Base-by-base conservation (phyloP, 37 sponge, comb jelly and placozoan species). In the Ephydatia muelleri region DNA sequence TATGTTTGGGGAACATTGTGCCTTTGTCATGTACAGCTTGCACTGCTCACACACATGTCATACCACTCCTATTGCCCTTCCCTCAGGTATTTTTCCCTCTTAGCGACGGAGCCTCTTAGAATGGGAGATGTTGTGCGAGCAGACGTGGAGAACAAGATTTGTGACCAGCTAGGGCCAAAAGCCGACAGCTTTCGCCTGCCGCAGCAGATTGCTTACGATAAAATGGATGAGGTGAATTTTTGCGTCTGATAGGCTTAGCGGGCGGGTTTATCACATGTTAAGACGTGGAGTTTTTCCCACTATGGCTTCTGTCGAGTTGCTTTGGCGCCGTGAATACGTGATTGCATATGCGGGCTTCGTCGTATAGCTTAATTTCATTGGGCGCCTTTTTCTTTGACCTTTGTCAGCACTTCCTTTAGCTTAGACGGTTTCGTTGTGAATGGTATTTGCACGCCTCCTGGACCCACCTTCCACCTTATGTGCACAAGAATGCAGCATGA, bases 71-170 rank as follows among this genome's bases (percentile, higher is more conserved):
- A 27, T 25, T 71, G 13, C 27, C 72, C n/a, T 25, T 27, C 12
- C 26, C 39, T 22, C n/a, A 88, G 93, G 83, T 92, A 82, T 72
- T 78, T 92, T 57, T 92, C 93, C 27, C 80, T 92, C 30, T 90
- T 85, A 81, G 93, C 93, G 12, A 77, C 82, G 36, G 76, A 88
- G 21, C 80, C 86, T 16, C 64, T 92, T 49, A 74, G 80, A 5
- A 36, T 92, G 57, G 82, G 68, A 26, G 90, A 92, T 39, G 65
- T n/a, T 38, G 83, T 77, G 47, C 71, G 93, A 27, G 34, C 83
- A 31, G 89, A 88, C 65, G 75, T 92, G 12, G 93, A 92, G 38
- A 79, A 78, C 40, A 81, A 43, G 70, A 85, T 92, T 14, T 92
- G 90, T 81, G 80, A 85, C 78, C 74, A 72, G 64, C 38, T 57